Conservation (phyloP, 2,113 vertebrate genomes). For the Sinocyclocheilus anophthalmus region DNA sequence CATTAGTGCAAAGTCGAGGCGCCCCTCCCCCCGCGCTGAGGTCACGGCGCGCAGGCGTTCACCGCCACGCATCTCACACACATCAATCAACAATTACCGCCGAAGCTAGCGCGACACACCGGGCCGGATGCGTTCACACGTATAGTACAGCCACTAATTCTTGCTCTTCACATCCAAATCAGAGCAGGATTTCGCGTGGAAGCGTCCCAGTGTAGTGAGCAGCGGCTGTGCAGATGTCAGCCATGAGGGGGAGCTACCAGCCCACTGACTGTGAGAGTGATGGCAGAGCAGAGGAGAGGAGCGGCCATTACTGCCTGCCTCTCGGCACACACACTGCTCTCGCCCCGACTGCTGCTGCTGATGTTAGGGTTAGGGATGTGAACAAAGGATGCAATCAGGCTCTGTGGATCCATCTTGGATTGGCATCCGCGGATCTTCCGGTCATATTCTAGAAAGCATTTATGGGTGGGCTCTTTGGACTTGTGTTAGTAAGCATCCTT, state of each 20-base stretch:
- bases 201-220: background rate
- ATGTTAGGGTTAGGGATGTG: background rate
- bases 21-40: conserved; percentile 57
- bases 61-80: conserved; percentile 48
- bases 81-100: conserved; percentile 54
- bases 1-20: conserved; percentile 60
- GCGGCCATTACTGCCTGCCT: conserved; percentile 67
- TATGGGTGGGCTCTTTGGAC: background rate
- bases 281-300: conserved; percentile 55
- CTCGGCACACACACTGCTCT: conserved; percentile 19
- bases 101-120: background rate
- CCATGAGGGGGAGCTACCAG: conserved; percentile 79
- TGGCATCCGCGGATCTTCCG: background rate
- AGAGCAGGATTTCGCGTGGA: background rate
- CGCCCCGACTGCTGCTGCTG: background rate
- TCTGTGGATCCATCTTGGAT: background rate
- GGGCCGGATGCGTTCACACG: background rate
- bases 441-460: background rate
- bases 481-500: background rate
- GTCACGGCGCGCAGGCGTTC: conserved; percentile 73
- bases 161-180: conserved; percentile 31
- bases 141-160: background rate
- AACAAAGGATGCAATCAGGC: background rate
- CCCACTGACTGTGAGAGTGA: conserved; percentile 54
- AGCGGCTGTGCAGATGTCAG: conserved; percentile 67